Base-by-base conservation (phyloP, 2,888 invertebrate genomes). In the Orthonevra nobilis region DNA sequence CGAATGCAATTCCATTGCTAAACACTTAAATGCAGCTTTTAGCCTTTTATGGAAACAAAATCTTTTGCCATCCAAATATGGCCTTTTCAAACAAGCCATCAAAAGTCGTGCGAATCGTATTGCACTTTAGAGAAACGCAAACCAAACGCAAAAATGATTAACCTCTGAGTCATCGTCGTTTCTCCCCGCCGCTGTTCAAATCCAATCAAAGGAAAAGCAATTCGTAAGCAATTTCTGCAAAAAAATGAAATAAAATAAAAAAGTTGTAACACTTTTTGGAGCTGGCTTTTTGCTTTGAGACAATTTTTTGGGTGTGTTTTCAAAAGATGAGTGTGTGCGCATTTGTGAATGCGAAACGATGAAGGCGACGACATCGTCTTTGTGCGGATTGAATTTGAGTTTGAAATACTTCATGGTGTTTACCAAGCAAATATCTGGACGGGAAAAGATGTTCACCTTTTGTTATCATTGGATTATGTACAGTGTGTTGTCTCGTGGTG, bases 131-230 rank as follows among this genome's bases (percentile, higher is more conserved):
- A 34, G 34, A 48, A 63, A 58, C 32, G 4, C 26, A 23, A 12
- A 12, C 30, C 19, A 23, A 19, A 20, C 14, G 40, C 38, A 38
- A 38, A 44, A 48, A 77, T 63, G 38, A 12, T 63, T 77, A 52
- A 64, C 64, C 40, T 77, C 60, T 77, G 70, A 77, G 58, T 77
- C 77, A 77, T 70, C 32, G 9, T 3, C 2, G 12, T 17, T n/a
- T 14, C n/a, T 2, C 30, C 23, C 34, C 34, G 23, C 36, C 36
- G 56, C n/a, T 46, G 48, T 5, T 50, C 60, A n/a, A n/a, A n/a
- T n/a, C 36, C 38, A 20, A n/a, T 15, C 19, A 30, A 63, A 44
- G 6, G 10, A 52, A 72, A 66, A 36, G 23, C 38, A 26, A 46
- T 52, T 50, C 50, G 58, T 52, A 52, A 64, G 40, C 28, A 46